Base-by-base conservation (phyloP, 2,888 invertebrate genomes). In the Coecobrya sp. region DNA sequence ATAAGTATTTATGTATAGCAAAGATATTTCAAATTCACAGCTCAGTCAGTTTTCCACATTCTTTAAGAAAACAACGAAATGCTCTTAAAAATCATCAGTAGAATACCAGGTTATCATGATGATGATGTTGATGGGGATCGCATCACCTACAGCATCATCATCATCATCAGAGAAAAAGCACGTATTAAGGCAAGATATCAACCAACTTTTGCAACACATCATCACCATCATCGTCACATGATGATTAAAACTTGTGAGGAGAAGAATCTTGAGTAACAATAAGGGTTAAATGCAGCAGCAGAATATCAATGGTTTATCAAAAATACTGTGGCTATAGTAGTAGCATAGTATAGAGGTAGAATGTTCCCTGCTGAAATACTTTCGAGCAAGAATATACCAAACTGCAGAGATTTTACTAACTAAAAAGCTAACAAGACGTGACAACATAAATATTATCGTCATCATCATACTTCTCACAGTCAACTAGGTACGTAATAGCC, bases 341-440 rank as follows among this genome's bases (percentile, higher is more conserved):
- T 36, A 36, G 36, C n/a, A n/a, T n/a, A n/a, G 36, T 36, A 36
- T 7, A n/a, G n/a, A n/a, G n/a, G 62, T 19, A 19, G 1, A 62
- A 62, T 62, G 7, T 25, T 22, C 49, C 49, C 49, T 49, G 49
- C 68, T 42, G 42, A 42, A 73, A 36, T 19, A n/a, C n/a, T n/a
- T n/a, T n/a, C n/a, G n/a, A n/a, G n/a, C n/a, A n/a, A n/a, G n/a
- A n/a, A 42, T 5, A 25, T 27, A 30, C 27, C 25, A 13, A 30
- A 25, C 25, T 16, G 79, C 2, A 52, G 45, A 70, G 45, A 49
- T 45, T 52, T 79, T 73, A 4, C 27, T 55, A 55, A 55, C 84
- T 65, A 65, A 65, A 68, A 79, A 79, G 8, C 45, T 88, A 81
- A 81, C 68, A 81, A 89, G 82, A 90, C 90, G 86, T 90, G 90